These are phyloP conservation scores for Cygnus olor DNA, from an alignment of 2,797 vertebrate species.

Conservation along the genomic window DNA sequence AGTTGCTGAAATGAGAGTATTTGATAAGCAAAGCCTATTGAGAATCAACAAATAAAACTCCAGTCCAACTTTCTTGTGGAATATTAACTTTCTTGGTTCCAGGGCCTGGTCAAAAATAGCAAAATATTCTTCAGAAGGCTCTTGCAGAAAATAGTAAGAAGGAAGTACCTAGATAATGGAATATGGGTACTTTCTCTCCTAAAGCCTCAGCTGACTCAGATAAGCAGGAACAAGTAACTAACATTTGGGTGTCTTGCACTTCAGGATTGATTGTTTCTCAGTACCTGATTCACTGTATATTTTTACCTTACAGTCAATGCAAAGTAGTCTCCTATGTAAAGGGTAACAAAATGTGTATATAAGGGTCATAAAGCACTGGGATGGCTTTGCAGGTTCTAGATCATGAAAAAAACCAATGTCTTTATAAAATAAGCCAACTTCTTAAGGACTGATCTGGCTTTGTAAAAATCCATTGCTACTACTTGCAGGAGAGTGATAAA, in stretches of 20 bases:
- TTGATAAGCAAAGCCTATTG: neutral
- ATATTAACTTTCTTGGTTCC: neutral
- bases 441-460: neutral
- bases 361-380: neutral
- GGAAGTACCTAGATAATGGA: neutral
- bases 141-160: neutral
- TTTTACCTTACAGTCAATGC: neutral
- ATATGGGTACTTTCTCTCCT: neutral
- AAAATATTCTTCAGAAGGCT: neutral
- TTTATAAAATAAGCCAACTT: neutral
- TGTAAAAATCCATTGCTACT: neutral
- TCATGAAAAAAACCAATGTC: too few relatives aligned
- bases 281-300: neutral
- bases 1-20: neutral
- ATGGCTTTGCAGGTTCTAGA: neutral
- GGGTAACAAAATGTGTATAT: neutral
- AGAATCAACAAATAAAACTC: conserved; percentile 1
- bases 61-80: neutral
- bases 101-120: neutral
- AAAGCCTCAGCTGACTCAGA: neutral
- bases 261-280: neutral
- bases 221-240: neutral
- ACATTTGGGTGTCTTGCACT: neutral
- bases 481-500: neutral
- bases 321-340: neutral